Evolutionary conservation across 1,140 invertebrate species (phyloP).

Genomic region (Hylaeus anthracinus): DNA sequence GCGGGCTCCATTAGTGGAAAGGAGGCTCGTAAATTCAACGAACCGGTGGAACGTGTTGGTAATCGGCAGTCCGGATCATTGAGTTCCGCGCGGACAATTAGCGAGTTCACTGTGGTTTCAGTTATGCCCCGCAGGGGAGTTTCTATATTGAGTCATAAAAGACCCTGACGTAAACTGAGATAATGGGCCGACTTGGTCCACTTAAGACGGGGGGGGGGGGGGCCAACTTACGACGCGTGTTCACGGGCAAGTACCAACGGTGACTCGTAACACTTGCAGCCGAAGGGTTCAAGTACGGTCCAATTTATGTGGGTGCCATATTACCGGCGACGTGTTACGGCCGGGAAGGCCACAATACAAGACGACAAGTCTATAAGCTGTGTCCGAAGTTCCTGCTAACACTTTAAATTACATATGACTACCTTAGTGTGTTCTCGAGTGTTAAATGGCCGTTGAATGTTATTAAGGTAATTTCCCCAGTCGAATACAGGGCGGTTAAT

Average conservation of each 20-base stretch:
- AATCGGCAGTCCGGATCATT: constrained; percentile 50
- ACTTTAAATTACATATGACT: constrained; percentile 20
- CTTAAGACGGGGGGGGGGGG: constrained; percentile 51
- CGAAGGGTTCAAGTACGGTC: constrained; percentile 59
- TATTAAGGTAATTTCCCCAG: not conserved
- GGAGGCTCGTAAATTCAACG: not conserved
- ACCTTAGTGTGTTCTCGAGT: not conserved
- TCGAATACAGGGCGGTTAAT: not conserved
- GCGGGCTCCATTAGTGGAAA: not conserved
- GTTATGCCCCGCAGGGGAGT: constrained; percentile 61
- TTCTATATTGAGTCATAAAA: constrained; percentile 68
- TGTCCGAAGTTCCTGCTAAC: constrained; percentile 5
- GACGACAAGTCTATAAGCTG: constrained; percentile 42
- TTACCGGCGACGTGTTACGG: constrained; percentile 47
- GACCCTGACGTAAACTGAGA: constrained; percentile 64
- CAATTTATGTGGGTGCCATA: constrained; percentile 59
- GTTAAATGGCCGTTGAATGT: not conserved
- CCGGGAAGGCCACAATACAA: constrained; percentile 29
- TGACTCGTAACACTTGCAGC: constrained; percentile 59
- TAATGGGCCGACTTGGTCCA: constrained; percentile 71
- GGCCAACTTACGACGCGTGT: constrained; percentile 60
- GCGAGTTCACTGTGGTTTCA: constrained; percentile 63
- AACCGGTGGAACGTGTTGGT: not conserved
- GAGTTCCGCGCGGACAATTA: constrained; percentile 68
- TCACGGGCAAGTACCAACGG: constrained; percentile 37